Evolutionary conservation across 2,113 vertebrate genomes (phyloP), one percentile per base, ranked within the genome.

Genomic region (Chaenogobius annularis): DNA sequence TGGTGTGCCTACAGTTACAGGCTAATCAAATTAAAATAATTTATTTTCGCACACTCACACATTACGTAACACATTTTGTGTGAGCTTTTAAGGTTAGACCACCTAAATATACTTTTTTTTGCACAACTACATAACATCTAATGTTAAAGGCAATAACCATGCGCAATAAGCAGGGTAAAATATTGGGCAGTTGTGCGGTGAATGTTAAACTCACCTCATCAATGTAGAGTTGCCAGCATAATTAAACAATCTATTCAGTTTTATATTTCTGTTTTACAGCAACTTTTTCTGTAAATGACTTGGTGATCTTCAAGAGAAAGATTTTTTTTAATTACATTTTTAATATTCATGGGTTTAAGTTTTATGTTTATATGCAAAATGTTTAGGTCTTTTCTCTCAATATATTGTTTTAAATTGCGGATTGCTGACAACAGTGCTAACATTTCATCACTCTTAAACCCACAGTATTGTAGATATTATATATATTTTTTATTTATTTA

Each of bases 1-100:
- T 78, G 44, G 68, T 79, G 80, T 67, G 85, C 80, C 82, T 83
- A 84, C 81, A 89, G 84, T 88, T 86, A 76, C 19, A 67, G 70
- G 62, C 70, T 80, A 84, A 90, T 83, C 73, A 70, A 69, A 70
- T 82, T 79, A 12, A 64, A 44, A 69, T 70, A 47, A 74, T 70
- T 63, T 63, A 48, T 59, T 77, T 87, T 59, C 72, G 44, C 31
- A 52, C 69, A 80, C 87, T 75, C 48, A 63, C 70, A 47, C 50
- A 26, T 81, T 79, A 72, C 69, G 73, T 87, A 84, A 88, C 48
- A 68, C 66, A 75, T 75, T 68, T 44, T 47, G 37, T 84, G 46
- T 40, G 66, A 44, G 26, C 40, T 14, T 70, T 50, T 56, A 26
- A 23, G 75, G 37, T 31, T 40, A 46, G 44, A 67, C 68, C 46